Evolutionary conservation across 2,888 invertebrate species (phyloP), one percentile per base, ranked within the genome.

Genomic region (Calliphora vomitoria): DNA sequence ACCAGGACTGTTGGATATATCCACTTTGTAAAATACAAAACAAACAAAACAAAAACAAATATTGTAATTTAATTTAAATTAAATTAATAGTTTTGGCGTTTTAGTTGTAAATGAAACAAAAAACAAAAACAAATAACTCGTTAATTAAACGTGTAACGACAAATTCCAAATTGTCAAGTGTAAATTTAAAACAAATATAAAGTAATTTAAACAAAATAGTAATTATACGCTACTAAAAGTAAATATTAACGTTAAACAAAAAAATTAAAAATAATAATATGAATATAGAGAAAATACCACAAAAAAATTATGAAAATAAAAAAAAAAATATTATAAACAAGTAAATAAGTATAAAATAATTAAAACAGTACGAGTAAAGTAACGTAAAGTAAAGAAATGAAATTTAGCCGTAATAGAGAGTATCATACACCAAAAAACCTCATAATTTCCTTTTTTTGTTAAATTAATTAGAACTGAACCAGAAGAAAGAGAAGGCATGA

Each of bases 1-100:
- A 89, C 90, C 91, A 86, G 93, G 93, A 89, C 91, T 93, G 89
- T 91, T 93, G 93, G 93, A 93, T 92, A 93, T 93, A 50, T 93
- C 93, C 91, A 92, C 93, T 89, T 91, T 93, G 93, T 93, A 93
- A 93, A 93, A 92, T 85, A 76, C 41, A 74, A 82, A 81, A 18
- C 47, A 76, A 74, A 79, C 78, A 6, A 75, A 60, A 69, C 47
- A 66, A 84, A 78, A 81, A 85, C 11, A 44, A 41, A 44, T 20
- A 75, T 71, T 76, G 60, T 83, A 82, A 62, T 72, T 72, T 82
- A 88, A 86, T 82, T 82, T 85, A 88, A 87, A 79, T 55, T 82
- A 25, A 58, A 58, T 25, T 25, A 71, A 64, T 82, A 78, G 60
- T 85, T 91, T 91, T 91, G 91, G 90, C 90, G 87, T 90, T 35